Base-by-base conservation (phyloP, 2,797 vertebrate genomes). In the Rachycentron canadum region DNA sequence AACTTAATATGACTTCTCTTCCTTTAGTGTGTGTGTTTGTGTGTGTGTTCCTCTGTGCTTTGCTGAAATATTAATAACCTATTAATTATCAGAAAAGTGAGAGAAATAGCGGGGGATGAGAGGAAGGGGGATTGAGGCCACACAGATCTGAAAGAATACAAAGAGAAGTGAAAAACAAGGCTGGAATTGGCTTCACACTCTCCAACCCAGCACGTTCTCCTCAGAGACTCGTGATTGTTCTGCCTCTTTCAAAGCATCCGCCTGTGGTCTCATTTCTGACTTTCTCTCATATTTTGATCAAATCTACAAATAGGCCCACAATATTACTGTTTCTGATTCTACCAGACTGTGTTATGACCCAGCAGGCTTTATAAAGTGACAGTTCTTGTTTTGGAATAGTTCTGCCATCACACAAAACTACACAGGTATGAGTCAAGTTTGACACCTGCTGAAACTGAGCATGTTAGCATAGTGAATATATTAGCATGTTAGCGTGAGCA, bases 61-160 rank as follows among this genome's bases (percentile, higher is more conserved):
- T 65, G 72, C 75, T 90, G 63, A 87, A 89, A 88, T 86, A 85
- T 90, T 85, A 75, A 91, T 61, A 71, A 72, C 53, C 56, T 83
- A 76, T 88, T 91, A 88, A 90, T 91, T 88, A 87, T 87, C 25
- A 4, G 63, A 59, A 85, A 79, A 85, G 63, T 71, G 65, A 72
- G 67, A 68, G 70, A 62, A 72, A 64, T 52, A 40, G 69, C 3
- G 1, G 45, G 55, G 43, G 36, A 50, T 17, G 56, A 55, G 82
- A 76, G 60, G 70, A 21, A 4, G 78, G 85, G 69, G 71, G 82
- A 90, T 89, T 69, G 86, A 88, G 87, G 84, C 77, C 87, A 79
- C 73, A 75, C 74, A 76, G 74, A 87, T 89, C 81, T 86, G 67
- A 91, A 58, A 53, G 86, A 88, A 85, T 78, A 84, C 61, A 87